Evolutionary conservation across 2,888 invertebrate species (phyloP).

Genomic region (Xiphydria camelus): DNA sequence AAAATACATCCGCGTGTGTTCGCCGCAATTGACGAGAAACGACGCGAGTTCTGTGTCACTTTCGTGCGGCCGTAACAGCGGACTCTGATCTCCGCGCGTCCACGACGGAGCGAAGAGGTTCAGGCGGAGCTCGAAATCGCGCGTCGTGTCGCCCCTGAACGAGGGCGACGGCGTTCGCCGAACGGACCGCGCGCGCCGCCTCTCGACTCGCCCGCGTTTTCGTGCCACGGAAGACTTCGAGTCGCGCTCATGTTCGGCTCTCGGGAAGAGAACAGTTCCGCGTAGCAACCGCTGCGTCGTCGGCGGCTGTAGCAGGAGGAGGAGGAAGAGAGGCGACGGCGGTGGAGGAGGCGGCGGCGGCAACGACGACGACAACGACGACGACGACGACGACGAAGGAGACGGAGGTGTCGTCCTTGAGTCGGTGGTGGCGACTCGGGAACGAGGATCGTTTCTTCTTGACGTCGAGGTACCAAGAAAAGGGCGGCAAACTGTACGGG

Average conservation of each 20-base stretch:
- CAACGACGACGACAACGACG: background rate
- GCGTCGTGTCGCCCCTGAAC: too few relatives aligned
- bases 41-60: too few relatives aligned
- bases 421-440: background rate
- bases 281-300: slow-evolving; percentile 7
- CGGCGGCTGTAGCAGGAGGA: background rate
- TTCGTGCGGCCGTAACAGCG: too few relatives aligned
- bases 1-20: too few relatives aligned
- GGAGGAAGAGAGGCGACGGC: background rate
- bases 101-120: too few relatives aligned
- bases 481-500: slow-evolving; percentile 77
- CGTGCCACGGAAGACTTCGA: background rate
- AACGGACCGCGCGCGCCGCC: too few relatives aligned
- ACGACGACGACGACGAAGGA: too few relatives aligned
- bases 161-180: too few relatives aligned
- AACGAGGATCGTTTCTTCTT: background rate
- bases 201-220: too few relatives aligned
- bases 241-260: slow-evolving; percentile 1
- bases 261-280: background rate
- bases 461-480: slow-evolving; percentile 23
- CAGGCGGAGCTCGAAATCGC: too few relatives aligned
- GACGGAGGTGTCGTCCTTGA: slow-evolving; percentile 58
- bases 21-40: too few relatives aligned
- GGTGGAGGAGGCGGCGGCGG: background rate
- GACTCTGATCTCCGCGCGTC: too few relatives aligned